Conservation (phyloP, 2,888 invertebrate genomes). For the Cremastinae sp. region DNA sequence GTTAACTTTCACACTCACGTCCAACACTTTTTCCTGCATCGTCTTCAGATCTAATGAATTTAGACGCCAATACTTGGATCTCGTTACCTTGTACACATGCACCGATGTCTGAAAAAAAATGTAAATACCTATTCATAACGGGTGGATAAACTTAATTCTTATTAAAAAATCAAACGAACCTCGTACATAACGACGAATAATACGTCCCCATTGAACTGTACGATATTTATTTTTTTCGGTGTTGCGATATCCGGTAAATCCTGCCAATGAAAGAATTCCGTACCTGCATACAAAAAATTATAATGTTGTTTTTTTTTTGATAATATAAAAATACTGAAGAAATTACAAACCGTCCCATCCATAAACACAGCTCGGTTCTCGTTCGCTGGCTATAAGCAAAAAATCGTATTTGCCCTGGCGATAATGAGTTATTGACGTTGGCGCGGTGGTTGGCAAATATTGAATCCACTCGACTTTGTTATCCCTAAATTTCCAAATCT, state of each 20-base stretch:
- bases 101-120: conserved; percentile 62
- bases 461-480: conserved; percentile 64
- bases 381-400: conserved; percentile 66
- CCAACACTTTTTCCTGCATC: conserved; percentile 61
- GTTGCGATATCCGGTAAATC: conserved; percentile 63
- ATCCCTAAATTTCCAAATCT: conserved; percentile 67
- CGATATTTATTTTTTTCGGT: conserved; percentile 59
- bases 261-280: conserved; percentile 68
- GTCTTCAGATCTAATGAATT: conserved; percentile 49
- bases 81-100: conserved; percentile 66
- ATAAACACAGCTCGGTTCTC: conserved; percentile 64
- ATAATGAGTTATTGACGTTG: conserved; percentile 68
- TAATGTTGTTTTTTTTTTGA: neutral
- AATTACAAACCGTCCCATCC: conserved; percentile 72
- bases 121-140: too few species aligned
- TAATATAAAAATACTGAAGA: neutral
- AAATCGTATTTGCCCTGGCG: conserved; percentile 63
- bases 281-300: conserved; percentile 61
- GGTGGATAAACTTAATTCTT: too few species aligned
- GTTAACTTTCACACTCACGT: conserved; percentile 62
- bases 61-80: conserved; percentile 47
- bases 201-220: conserved; percentile 65
- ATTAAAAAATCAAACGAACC: conserved; percentile 64
- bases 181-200: conserved; percentile 65
- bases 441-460: conserved; percentile 64